A percentile compares a stretch with the other conserved stretches of the same genome.
phyloP scores from a whole-genome alignment of 1,140 invertebrate species.

The Charaxes varanes region DNA sequence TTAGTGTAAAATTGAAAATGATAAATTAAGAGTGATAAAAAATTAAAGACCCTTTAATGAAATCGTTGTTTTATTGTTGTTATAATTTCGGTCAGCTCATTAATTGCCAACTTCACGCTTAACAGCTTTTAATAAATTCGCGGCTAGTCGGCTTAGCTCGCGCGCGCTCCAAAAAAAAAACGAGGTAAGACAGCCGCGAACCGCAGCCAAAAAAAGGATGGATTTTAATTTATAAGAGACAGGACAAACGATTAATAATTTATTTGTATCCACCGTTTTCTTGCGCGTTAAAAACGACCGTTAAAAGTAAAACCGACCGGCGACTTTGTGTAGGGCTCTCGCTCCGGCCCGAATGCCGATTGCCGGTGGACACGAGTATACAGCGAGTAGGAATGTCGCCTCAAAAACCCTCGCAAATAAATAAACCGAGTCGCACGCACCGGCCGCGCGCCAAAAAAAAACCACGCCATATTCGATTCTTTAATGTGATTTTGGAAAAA shows the following conservation, averaged over 20 bases:
- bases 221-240: constrained; percentile 74
- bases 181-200: constrained; percentile 34
- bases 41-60: too few species aligned
- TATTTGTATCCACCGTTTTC: constrained; percentile 70
- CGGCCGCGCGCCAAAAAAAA: constrained; percentile 58
- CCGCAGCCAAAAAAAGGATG: constrained; percentile 63
- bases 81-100: constrained; percentile 68
- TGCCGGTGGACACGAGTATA: constrained; percentile 72
- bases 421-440: constrained; percentile 72
- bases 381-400: constrained; percentile 69
- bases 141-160: constrained; percentile 53
- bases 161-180: constrained; percentile 62
- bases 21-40: too few species aligned
- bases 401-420: constrained; percentile 71
- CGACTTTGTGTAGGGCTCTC: constrained; percentile 68
- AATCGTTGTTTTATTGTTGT: constrained; percentile 21
- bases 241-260: constrained; percentile 75
- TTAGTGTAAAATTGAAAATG: too few species aligned
- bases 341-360: constrained; percentile 72
- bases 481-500: constrained; percentile 73
- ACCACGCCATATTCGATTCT: constrained; percentile 70
- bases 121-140: constrained; percentile 70
- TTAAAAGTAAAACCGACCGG: constrained; percentile 71
- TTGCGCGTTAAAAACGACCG: constrained; percentile 70
- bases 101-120: constrained; percentile 68